Evolutionary conservation across 2,797 vertebrate genomes (phyloP), one percentile per base, ranked within the genome.

Genomic region (Protonibea diacanthus): DNA sequence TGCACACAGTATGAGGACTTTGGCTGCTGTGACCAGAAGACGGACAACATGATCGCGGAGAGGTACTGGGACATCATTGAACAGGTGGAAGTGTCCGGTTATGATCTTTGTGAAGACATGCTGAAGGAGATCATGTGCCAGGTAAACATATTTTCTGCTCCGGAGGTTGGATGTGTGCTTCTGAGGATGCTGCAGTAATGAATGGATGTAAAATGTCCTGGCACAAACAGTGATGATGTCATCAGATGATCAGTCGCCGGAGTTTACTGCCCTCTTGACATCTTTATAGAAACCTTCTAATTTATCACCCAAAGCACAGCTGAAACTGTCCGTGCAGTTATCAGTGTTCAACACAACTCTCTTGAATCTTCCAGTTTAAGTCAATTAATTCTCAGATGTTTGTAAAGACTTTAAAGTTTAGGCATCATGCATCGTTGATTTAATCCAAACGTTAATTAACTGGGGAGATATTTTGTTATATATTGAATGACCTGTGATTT

Each of bases 71-170:
- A 95, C 75, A 90, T 97, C 15, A 93, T 96, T 85, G 95, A 94
- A 47, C 81, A 92, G 18, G n/a, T 96, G 44, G 95, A 95, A 44
- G 80, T 72, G 6, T 67, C 21, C 40, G 92, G 68, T 3, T 75
- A 86, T 1, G 88, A 95, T 0, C 85, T 91, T 27, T 97, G 96
- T 48, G 91, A 92, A n/a, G 91, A 85, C 1, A 91, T 93, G 62
- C 80, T 98, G 80, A 97, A 96, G 89, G 95, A 97, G 71, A 92
- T 95, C 70, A 92, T 97, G 60, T 97, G 96, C 82, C 96, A 97
- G 96, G 97, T 97, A 93, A 74, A 62, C 23, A 23, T 11, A 2
- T 44, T 9, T 42, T 47, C 0, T 23, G n/a, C 13, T 42, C 3
- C 2, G 21, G 38, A 8, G 20, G 10, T 47, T 29, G 25, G 38